Evolutionary conservation across 2,797 vertebrate species (phyloP).

Genomic region (Sphenopsis melanotis): DNA sequence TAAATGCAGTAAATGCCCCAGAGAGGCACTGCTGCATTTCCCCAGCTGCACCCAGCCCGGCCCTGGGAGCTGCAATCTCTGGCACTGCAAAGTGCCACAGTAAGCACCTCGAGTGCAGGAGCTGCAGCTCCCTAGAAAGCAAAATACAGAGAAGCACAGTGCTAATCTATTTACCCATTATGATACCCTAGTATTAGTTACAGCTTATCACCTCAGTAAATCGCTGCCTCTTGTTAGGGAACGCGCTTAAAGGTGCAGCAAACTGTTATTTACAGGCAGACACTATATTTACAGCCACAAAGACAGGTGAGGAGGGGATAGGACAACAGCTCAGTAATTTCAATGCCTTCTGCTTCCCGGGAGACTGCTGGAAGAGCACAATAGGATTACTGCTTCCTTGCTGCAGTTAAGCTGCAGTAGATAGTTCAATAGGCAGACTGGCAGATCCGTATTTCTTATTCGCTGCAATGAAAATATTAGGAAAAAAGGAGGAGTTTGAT

Average conservation of each 20-base stretch:
- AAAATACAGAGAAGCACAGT: slow-evolving; percentile 49
- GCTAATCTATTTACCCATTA: slow-evolving; percentile 80
- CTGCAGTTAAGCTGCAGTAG: slow-evolving; percentile 71
- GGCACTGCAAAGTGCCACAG: slow-evolving; percentile 5
- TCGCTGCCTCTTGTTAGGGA: slow-evolving; percentile 83
- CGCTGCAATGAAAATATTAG: slow-evolving; percentile 53
- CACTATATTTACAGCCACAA: slow-evolving; percentile 77
- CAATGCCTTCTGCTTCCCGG: slow-evolving; percentile 59
- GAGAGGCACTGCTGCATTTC: not conserved
- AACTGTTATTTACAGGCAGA: slow-evolving; percentile 85
- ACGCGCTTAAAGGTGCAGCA: slow-evolving; percentile 75
- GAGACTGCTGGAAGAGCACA: slow-evolving; percentile 75
- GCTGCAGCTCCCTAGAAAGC: slow-evolving; percentile 60
- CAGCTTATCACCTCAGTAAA: slow-evolving; percentile 90
- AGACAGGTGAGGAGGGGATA: slow-evolving; percentile 71
- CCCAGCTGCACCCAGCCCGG: not conserved
- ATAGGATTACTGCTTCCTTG: slow-evolving; percentile 75
- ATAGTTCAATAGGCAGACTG: slow-evolving; percentile 63
- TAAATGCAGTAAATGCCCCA: too few relatives aligned
- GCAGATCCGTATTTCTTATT: slow-evolving; percentile 65
- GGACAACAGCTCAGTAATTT: slow-evolving; percentile 65
- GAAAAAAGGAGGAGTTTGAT: slow-evolving; percentile 24
- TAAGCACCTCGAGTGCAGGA: not conserved
- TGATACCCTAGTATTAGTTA: slow-evolving; percentile 90
- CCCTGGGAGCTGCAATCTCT: not conserved